Evolutionary conservation across 2,113 vertebrate genomes (phyloP), one percentile per base, ranked within the genome.

Genomic region (Lophochroa leadbeateri): DNA sequence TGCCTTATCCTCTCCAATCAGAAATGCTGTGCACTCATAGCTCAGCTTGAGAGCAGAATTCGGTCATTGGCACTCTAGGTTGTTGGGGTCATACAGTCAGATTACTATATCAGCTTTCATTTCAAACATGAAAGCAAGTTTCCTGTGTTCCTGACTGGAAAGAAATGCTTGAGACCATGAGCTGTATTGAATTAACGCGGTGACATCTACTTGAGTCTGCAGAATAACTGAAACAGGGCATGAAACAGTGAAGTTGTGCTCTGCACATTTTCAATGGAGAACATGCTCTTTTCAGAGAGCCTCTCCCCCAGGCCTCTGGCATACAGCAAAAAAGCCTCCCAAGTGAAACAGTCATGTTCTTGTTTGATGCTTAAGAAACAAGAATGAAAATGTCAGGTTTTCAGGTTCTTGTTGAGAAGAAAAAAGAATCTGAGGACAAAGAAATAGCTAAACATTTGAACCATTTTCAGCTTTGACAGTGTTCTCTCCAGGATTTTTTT

Each of bases 41-140:
- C 17, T 88, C 60, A 81, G 33, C 60, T 86, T 86, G 68, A 86
- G 52, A 78, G 55, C 46, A 46, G 13, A 71, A 84, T 61, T 88
- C 44, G 52, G 52, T 57, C 33, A 44, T 68, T 52, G 2, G 0
- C 49, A 31, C 52, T 86, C 35, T 16, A 17, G n/a, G 37, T 88
- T 88, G 58, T 46, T 71, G 18, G 23, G 57, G 47, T 94, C 83
- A 78, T 49, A 43, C 2, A 67, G 76, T 46, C n/a, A 88, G n/a
- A 83, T 67, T 57, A 67, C 33, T 64, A 5, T 83, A 53, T 89
- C 69, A 44, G 35, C 67, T 92, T 91, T 89, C 61, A 76, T 87
- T 94, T 89, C 61, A 76, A 89, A 87, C 74, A 75, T 75, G 65
- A 89, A 97, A 94, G 39, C 27, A 68, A 31, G 27, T 79, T 94